phyloP scores from a whole-genome alignment of 2,888 invertebrate species.

The Leptinotarsa tumamoca region DNA sequence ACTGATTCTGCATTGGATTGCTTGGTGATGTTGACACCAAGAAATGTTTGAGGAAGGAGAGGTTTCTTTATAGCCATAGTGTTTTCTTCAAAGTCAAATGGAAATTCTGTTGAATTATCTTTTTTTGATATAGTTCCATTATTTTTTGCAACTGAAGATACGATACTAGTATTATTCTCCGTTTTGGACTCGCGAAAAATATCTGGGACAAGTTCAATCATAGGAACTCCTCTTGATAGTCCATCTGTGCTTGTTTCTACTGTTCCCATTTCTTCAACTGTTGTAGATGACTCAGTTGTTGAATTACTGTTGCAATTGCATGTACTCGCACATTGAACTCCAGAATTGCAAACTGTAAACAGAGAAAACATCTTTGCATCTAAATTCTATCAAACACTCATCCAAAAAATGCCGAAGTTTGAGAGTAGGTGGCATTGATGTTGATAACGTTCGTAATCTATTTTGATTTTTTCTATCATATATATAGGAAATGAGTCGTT shows the following conservation, averaged over 20 bases:
- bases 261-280: background rate
- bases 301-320: slow-evolving; percentile 69
- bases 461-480: too few species aligned
- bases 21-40: background rate
- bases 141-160: background rate
- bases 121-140: background rate
- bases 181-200: too few species aligned
- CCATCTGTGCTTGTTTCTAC: too few species aligned
- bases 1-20: background rate
- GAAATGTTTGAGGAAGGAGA: background rate
- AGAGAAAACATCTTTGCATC: background rate
- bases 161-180: background rate
- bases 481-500: too few species aligned
- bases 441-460: too few species aligned
- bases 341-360: slow-evolving; percentile 63
- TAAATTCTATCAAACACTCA: background rate
- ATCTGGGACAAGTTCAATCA: background rate
- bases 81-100: too few species aligned
- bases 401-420: too few species aligned
- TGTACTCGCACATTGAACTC: slow-evolving; percentile 74
- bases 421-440: too few species aligned
- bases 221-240: background rate
- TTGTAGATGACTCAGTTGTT: slow-evolving; percentile 19
- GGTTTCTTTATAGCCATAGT: too few species aligned
- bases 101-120: background rate